Evolutionary conservation across 2,888 invertebrate genomes (phyloP).

Genomic region (Leptinotarsa haldemani): DNA sequence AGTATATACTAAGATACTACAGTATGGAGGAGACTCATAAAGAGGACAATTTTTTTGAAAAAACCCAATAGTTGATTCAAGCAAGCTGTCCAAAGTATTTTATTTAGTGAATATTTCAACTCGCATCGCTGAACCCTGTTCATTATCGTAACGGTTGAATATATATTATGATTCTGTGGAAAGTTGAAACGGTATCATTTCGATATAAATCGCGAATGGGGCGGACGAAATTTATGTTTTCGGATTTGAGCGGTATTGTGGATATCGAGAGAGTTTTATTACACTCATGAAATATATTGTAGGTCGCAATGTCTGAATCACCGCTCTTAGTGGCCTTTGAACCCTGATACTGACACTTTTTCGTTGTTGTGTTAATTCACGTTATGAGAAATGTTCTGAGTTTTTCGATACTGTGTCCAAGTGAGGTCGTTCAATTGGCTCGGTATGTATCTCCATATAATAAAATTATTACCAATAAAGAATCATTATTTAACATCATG

Average conservation of each 20-base stretch:
- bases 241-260: conserved; percentile 18
- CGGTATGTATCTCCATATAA: background rate
- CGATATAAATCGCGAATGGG: conserved; percentile 20
- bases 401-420: background rate
- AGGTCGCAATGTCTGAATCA: conserved; percentile 15
- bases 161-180: background rate
- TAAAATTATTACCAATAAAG: background rate
- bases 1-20: no score
- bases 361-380: conserved; percentile 7
- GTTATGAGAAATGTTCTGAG: background rate
- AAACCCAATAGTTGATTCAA: no score
- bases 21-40: no score
- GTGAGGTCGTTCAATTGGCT: background rate
- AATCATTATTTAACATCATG: background rate
- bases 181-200: background rate
- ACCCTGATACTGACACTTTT: conserved; percentile 5
- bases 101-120: no score
- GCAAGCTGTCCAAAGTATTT: no score
- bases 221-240: conserved; percentile 17
- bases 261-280: conserved; percentile 25
- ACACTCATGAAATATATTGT: conserved; percentile 20
- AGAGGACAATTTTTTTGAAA: no score
- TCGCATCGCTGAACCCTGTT: background rate
- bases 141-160: background rate
- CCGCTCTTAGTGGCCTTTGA: conserved; percentile 7